Evolutionary conservation across 2,888 invertebrate species (phyloP).

Genomic region (Raillietiella orientalis): DNA sequence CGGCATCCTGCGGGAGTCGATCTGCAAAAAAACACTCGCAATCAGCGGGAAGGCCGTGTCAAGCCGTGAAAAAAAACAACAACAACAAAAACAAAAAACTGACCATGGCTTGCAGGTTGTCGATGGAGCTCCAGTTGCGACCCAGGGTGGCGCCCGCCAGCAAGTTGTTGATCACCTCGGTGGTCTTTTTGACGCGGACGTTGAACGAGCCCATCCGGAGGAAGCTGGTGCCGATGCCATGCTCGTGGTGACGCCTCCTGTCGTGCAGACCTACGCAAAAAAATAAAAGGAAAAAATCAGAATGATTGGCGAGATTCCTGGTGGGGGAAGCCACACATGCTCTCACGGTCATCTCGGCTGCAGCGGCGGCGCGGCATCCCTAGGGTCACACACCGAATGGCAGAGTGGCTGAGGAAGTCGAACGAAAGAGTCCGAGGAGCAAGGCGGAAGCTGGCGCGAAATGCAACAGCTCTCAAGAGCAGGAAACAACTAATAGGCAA

Average conservation of each 20-base stretch:
- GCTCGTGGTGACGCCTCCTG: background rate
- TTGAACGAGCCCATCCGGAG: constrained; percentile 69
- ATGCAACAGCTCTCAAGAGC: too few relatives aligned
- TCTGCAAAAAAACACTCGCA: constrained; percentile 15
- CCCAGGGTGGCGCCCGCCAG: constrained; percentile 5
- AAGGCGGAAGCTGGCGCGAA: too few relatives aligned
- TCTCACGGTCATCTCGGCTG: too few relatives aligned
- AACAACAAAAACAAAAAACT: constrained; percentile 4
- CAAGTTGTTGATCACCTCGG: constrained; percentile 70
- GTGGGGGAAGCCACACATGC: too few relatives aligned
- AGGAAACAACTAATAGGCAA: too few relatives aligned
- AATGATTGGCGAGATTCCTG: constrained; percentile 35
- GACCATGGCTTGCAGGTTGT: constrained; percentile 26
- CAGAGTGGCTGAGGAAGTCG: too few relatives aligned
- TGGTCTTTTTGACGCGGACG: constrained; percentile 66
- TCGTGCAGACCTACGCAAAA: background rate
- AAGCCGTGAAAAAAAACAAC: too few relatives aligned
- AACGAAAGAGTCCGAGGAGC: too few relatives aligned
- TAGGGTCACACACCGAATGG: too few relatives aligned
- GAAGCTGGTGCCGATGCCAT: constrained; percentile 36
- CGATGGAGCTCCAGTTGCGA: constrained; percentile 73
- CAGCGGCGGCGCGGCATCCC: too few relatives aligned
- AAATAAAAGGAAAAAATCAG: constrained; percentile 5
- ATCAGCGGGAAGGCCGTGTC: too few relatives aligned
- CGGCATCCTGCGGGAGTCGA: constrained; percentile 29